These are phyloP conservation scores for Sitophilus oryzae DNA, from an alignment of 1,140 invertebrate genomes.

Conservation along the genomic window DNA sequence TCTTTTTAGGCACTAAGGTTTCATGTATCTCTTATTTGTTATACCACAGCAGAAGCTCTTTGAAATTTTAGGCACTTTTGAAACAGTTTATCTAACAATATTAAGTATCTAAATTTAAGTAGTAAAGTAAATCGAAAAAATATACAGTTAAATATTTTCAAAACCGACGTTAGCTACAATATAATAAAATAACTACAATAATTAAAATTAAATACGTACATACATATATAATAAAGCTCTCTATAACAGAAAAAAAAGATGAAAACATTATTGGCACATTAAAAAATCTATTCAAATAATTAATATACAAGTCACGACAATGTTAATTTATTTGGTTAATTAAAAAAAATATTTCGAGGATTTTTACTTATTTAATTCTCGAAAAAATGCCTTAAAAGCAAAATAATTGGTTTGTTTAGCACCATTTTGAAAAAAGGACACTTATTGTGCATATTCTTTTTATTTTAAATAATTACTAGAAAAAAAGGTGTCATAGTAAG, in stretches of 20 bases:
- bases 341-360: neutral
- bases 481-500: no score
- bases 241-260: constrained; percentile 9
- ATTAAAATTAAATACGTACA: neutral
- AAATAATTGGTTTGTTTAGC: constrained; percentile 5
- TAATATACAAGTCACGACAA: constrained; percentile 7
- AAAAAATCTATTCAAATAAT: constrained; percentile 15
- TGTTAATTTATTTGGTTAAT: constrained; percentile 22
- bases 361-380: no score
- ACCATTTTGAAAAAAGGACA: constrained; percentile 21
- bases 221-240: neutral
- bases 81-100: constrained; percentile 1
- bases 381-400: neutral
- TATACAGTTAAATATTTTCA: constrained; percentile 9
- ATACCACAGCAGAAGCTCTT: constrained; percentile 19
- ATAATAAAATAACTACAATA: constrained; percentile 9
- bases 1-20: no score
- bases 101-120: neutral
- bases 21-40: no score
- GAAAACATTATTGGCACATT: constrained; percentile 24
- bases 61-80: constrained; percentile 19
- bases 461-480: no score
- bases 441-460: no score
- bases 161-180: neutral
- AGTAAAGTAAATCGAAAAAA: constrained; percentile 6